A percentile compares a stretch with the other conserved stretches of the same genome.
Evolutionary conservation across 2,888 invertebrate species (phyloP).

Genomic region (Carpatolechia fugitivella): DNA sequence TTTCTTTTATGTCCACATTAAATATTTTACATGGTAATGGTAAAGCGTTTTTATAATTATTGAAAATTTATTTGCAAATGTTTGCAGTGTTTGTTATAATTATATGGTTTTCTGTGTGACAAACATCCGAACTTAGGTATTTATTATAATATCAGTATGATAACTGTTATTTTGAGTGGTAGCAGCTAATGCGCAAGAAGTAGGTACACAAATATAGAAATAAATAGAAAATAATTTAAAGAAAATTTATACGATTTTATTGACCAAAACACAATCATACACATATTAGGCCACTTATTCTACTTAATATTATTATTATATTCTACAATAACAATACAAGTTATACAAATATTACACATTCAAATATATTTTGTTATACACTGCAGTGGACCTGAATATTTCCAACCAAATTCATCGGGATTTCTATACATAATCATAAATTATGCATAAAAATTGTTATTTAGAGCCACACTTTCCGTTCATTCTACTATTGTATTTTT

Average conservation of each 20-base stretch:
- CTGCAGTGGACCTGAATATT: conserved; percentile 31
- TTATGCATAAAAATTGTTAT: conserved; percentile 56
- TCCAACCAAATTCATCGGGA: conserved; percentile 26
- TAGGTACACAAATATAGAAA: too few relatives aligned
- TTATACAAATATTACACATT: conserved; percentile 18
- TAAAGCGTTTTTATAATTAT: neutral
- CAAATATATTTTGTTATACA: neutral
- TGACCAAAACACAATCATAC: conserved; percentile 38
- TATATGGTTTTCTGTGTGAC: too few relatives aligned
- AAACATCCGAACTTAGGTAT: neutral
- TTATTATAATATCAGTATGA: too few relatives aligned
- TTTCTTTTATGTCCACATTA: conserved; percentile 54
- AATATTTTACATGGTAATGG: conserved; percentile 48
- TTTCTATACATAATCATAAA: conserved; percentile 49
- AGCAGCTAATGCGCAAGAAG: too few relatives aligned
- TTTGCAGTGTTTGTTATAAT: too few relatives aligned
- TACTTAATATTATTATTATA: conserved; percentile 64
- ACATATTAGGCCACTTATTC: conserved; percentile 46
- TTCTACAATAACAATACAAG: conserved; percentile 59
- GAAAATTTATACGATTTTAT: conserved; percentile 19
- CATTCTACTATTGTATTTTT: neutral
- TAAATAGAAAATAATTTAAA: neutral
- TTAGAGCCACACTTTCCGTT: conserved; percentile 19
- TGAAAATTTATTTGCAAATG: neutral
- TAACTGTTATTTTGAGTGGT: too few relatives aligned